Evolutionary conservation across 2,797 vertebrate species (phyloP).

Genomic region (Micrastur ruficollis): DNA sequence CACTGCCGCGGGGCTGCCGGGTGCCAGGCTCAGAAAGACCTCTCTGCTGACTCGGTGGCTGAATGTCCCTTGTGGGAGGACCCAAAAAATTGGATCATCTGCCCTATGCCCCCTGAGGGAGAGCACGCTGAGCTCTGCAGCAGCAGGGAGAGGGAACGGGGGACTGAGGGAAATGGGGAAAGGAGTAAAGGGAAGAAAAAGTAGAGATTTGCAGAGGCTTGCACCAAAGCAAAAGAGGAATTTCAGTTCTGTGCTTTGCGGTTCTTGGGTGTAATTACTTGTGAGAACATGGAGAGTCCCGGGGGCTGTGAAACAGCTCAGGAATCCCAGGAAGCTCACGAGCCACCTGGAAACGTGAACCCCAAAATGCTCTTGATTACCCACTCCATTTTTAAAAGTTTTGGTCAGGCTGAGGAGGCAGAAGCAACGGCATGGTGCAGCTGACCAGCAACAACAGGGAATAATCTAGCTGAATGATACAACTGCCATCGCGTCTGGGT

Average conservation of each 20-base stretch:
- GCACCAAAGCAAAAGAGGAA: not conserved
- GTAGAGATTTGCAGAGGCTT: not conserved
- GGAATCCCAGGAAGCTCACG: not conserved
- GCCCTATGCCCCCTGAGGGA: not conserved
- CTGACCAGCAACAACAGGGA: not conserved
- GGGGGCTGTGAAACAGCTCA: not conserved
- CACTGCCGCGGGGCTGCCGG: not conserved
- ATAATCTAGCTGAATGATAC: not conserved
- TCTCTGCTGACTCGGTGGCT: not conserved
- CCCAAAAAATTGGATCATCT: not conserved
- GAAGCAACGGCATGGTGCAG: not conserved
- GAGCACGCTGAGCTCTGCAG: not conserved
- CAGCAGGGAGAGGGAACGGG: accelerated
- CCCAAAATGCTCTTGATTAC: not conserved
- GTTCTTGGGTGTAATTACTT: not conserved
- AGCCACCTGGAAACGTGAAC: not conserved
- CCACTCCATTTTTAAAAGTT: not conserved
- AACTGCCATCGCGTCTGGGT: not conserved
- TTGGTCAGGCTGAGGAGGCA: not conserved
- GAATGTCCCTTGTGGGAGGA: not conserved
- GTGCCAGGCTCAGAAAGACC: not conserved
- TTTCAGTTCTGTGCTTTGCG: not conserved
- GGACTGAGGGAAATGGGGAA: not conserved
- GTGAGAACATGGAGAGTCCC: too few species aligned
- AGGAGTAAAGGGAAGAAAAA: not conserved